Evolutionary conservation across 2,113 vertebrate species (phyloP), one percentile per base, ranked within the genome.

Genomic region (Petrocephalus microphthalmus): DNA sequence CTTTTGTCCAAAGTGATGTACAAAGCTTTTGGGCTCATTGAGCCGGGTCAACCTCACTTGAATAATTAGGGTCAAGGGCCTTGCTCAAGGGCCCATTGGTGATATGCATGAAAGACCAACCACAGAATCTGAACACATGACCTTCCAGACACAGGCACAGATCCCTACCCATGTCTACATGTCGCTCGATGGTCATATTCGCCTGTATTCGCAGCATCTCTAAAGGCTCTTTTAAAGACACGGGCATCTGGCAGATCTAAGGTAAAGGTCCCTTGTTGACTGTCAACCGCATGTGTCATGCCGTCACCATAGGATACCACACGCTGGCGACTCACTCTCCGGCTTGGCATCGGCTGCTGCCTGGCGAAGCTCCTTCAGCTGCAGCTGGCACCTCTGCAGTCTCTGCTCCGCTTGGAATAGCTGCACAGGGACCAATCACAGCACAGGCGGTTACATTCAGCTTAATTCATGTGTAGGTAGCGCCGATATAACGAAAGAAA

Each of bases 391-490:
- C 92, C 98, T 97, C 91, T 98, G 98, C 89, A 98, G 92, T 89
- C 95, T 96, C 94, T 99, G 98, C 90, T 98, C 96, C 0, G 95
- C 94, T 25, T 97, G 97, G 92, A 99, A 99, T 53, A 99, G 93
- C 98, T 99, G 93, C 15, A 51, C 15, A 25, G 0, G 29, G 84
- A 37, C 49, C 25, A 37, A 84, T 83, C 78, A 89, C 81, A 90
- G 42, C 51, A 67, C 19, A 53, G 45, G 57, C 87, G 53, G 85
- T 29, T 22, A 89, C 88, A 81, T 29, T 11, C 60, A 29, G 25
- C 11, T 29, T 3, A 64, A 29, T 5, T 64, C 8, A 11, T 67
- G 11, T 67, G 11, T 67, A 67, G 11, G 25, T 29, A 67, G 60
- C 8, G 3, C 10, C 60, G 3, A 42, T 42, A 42, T 42, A 42